Percentiles rank a stretch among this genome's conserved stretches.
Evolutionary conservation across 2,888 invertebrate genomes (phyloP).

Genomic region (Mantis religiosa): DNA sequence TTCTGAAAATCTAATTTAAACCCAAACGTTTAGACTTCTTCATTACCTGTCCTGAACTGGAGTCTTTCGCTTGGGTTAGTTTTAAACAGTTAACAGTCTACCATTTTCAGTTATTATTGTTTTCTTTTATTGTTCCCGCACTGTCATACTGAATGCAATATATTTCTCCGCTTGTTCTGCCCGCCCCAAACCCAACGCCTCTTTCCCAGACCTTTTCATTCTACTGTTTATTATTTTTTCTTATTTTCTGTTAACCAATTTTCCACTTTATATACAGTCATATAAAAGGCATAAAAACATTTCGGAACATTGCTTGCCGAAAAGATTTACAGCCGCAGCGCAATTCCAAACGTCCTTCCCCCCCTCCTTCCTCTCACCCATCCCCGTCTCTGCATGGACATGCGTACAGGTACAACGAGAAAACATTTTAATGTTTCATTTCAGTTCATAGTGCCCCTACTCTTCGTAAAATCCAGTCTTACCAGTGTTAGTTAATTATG

Average conservation of each 20-base stretch:
- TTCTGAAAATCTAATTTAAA: not conserved
- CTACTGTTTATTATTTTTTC: conserved; percentile 22
- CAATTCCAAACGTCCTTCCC: not conserved
- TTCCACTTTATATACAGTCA: conserved; percentile 12
- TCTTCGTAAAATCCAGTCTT: not conserved
- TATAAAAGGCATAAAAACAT: conserved; percentile 11
- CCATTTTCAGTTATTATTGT: not conserved
- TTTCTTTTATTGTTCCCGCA: not conserved
- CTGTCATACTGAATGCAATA: not conserved
- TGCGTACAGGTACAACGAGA: not conserved
- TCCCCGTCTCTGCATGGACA: not conserved
- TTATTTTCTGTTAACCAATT: not conserved
- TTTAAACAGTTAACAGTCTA: not conserved
- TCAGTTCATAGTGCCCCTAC: too few species aligned
- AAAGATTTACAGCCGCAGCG: conserved; percentile 1
- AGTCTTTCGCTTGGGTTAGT: not conserved
- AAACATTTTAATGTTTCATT: too few species aligned
- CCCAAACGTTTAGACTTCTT: not conserved
- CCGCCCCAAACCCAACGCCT: conserved; percentile 13
- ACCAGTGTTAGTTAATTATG: not conserved
- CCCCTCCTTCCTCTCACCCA: not conserved
- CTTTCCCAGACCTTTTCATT: conserved; percentile 22
- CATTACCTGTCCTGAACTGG: not conserved
- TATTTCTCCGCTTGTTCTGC: not conserved
- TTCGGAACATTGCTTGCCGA: not conserved